These are phyloP conservation scores for Cephalopachus bancanus DNA, from an alignment of 2,797 vertebrate species.

Conservation along the genomic window DNA sequence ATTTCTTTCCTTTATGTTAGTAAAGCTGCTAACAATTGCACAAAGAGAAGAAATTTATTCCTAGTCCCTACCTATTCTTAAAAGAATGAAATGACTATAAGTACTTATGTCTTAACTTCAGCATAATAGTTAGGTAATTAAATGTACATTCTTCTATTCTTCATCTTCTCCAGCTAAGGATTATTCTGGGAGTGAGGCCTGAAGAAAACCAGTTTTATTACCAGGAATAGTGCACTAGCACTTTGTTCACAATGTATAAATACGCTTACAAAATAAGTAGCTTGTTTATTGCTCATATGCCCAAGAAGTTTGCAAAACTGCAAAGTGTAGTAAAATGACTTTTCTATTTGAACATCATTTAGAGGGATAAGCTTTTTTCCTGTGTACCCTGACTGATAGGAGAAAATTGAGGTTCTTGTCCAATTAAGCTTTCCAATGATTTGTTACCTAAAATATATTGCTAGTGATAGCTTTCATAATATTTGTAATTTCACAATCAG, in stretches of 20 bases:
- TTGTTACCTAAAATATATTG: neutral
- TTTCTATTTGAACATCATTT: neutral
- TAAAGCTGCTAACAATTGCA: neutral
- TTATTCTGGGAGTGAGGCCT: neutral
- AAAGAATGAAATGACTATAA: neutral
- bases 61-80: neutral
- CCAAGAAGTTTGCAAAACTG: neutral
- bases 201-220: neutral
- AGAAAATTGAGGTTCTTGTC: neutral
- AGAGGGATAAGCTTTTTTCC: neutral
- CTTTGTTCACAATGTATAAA: neutral
- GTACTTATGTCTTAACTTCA: neutral
- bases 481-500: neutral
- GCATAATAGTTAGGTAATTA: neutral
- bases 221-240: neutral
- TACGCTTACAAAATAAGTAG: neutral
- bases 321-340: neutral
- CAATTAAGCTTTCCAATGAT: neutral
- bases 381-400: neutral
- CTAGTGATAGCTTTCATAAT: neutral
- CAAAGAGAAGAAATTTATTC: neutral
- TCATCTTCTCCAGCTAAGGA: neutral
- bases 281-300: neutral
- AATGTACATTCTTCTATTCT: neutral
- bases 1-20: neutral